These are phyloP conservation scores for Microcebus tavaratra DNA, from an alignment of 2,113 vertebrate genomes.

Conservation along the genomic window DNA sequence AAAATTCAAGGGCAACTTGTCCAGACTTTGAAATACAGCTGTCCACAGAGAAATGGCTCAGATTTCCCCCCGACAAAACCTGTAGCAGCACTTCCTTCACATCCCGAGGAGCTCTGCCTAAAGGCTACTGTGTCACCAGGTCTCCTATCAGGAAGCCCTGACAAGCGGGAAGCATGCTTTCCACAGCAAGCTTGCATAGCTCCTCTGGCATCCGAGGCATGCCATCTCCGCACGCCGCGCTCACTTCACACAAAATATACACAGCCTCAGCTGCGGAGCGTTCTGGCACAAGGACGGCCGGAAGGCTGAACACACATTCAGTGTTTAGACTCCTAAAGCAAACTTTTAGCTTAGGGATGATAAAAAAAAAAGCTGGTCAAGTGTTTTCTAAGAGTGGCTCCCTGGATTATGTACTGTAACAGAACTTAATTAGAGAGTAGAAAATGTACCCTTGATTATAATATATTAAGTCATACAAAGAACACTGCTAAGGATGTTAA, in stretches of 20 bases:
- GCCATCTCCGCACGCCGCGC: slow-evolving; percentile 51
- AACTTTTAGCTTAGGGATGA: slow-evolving; percentile 2
- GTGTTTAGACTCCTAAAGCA: not conserved
- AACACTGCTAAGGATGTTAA: slow-evolving; percentile 75
- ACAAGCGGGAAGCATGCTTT: slow-evolving; percentile 68
- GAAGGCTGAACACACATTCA: accelerated
- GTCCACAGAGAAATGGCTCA: slow-evolving; percentile 59
- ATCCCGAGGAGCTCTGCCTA: slow-evolving; percentile 20
- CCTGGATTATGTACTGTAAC: slow-evolving; percentile 64
- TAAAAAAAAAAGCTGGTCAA: slow-evolving; percentile 54
- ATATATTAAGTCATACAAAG: slow-evolving; percentile 75
- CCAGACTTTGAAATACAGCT: slow-evolving; percentile 54
- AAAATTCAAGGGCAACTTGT: slow-evolving; percentile 54
- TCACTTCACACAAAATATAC: slow-evolving; percentile 72
- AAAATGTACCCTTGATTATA: slow-evolving; percentile 77
- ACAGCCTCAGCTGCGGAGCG: slow-evolving; percentile 61
- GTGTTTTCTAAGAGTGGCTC: slow-evolving; percentile 71
- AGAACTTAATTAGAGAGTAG: slow-evolving; percentile 67
- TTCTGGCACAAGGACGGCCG: slow-evolving; percentile 41
- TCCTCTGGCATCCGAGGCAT: slow-evolving; percentile 83
- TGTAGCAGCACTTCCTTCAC: slow-evolving; percentile 22
- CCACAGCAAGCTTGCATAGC: slow-evolving; percentile 77
- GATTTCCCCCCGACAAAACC: slow-evolving; percentile 42
- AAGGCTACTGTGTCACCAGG: slow-evolving; percentile 68
- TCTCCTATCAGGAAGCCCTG: slow-evolving; percentile 36